Evolutionary conservation across 2,888 invertebrate species (phyloP).

Genomic region (Acleris literana): DNA sequence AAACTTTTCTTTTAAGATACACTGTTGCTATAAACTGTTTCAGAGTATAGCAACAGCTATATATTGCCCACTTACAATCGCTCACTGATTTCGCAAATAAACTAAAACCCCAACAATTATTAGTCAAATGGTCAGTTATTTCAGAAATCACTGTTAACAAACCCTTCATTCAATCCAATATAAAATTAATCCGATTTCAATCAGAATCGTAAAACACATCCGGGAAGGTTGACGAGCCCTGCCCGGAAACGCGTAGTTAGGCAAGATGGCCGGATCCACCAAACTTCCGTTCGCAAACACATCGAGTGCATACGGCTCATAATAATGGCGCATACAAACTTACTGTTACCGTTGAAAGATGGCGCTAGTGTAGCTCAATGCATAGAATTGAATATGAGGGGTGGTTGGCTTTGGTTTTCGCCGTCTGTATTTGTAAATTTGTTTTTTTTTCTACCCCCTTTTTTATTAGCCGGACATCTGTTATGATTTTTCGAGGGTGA

Average conservation of each 20-base stretch:
- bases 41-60: too few species aligned
- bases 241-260: conserved; percentile 77
- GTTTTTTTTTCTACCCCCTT: conserved; percentile 6
- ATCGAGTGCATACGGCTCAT: conserved; percentile 66
- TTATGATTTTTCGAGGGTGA: conserved; percentile 58
- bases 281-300: conserved; percentile 75
- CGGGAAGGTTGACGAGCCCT: conserved; percentile 62
- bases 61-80: too few species aligned
- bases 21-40: too few species aligned
- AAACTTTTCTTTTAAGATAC: too few species aligned
- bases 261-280: conserved; percentile 82
- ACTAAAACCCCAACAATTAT: neutral
- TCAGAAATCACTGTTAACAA: too few species aligned
- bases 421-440: conserved; percentile 38
- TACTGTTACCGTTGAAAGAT: neutral
- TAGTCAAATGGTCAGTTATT: neutral
- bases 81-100: too few species aligned
- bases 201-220: conserved; percentile 50
- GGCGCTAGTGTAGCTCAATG: conserved; percentile 13
- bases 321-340: conserved; percentile 18
- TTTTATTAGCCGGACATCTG: conserved; percentile 67
- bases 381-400: neutral
- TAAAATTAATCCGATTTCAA: conserved; percentile 37
- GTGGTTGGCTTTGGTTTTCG: conserved; percentile 75
- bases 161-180: too few species aligned